phyloP scores from a whole-genome alignment of 2,113 vertebrate genomes.

The Pseudorhombus dupliciocellatus region DNA sequence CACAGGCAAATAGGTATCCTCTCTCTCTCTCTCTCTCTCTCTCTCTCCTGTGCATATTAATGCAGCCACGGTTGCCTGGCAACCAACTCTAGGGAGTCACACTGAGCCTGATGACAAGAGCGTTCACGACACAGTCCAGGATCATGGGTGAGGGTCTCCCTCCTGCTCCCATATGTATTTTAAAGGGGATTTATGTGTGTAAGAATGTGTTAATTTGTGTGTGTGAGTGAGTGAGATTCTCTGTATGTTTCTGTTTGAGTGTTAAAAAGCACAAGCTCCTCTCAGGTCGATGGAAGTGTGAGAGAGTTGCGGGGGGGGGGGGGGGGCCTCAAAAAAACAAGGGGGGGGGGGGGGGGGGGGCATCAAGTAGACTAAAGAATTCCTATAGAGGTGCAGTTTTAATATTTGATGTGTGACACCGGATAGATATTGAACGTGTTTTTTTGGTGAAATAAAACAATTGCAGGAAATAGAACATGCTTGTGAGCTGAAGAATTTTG shows the following conservation, averaged over 20 bases:
- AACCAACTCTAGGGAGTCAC: slow-evolving; percentile 88
- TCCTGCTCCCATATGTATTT: slow-evolving; percentile 39
- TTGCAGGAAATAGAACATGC: neutral
- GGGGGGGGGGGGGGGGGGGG: no score
- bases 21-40: slow-evolving; percentile 79
- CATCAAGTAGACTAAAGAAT: neutral
- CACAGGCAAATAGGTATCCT: slow-evolving; percentile 76
- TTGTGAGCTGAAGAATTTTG: neutral
- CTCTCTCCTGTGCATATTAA: slow-evolving; percentile 86
- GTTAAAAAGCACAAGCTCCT: neutral
- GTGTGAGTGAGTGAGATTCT: neutral
- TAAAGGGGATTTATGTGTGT: slow-evolving; percentile 1
- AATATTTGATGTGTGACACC: neutral
- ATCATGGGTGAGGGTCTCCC: slow-evolving; percentile 69
- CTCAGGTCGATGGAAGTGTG: slow-evolving; percentile 2
- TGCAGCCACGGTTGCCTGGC: slow-evolving; percentile 88
- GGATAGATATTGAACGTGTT: no score
- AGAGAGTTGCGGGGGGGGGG: slow-evolving; percentile 1
- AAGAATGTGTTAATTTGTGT: neutral
- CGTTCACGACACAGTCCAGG: slow-evolving; percentile 73
- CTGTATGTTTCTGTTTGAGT: neutral
- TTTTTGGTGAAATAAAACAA: neutral
- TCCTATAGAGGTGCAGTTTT: neutral
- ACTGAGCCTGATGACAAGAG: slow-evolving; percentile 67
- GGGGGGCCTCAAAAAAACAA: no score